A percentile compares a stretch with the other conserved stretches of the same genome.
These are phyloP conservation scores for Cyprinodon brontotheroides DNA, from an alignment of 2,113 vertebrate species.

Conservation along the genomic window DNA sequence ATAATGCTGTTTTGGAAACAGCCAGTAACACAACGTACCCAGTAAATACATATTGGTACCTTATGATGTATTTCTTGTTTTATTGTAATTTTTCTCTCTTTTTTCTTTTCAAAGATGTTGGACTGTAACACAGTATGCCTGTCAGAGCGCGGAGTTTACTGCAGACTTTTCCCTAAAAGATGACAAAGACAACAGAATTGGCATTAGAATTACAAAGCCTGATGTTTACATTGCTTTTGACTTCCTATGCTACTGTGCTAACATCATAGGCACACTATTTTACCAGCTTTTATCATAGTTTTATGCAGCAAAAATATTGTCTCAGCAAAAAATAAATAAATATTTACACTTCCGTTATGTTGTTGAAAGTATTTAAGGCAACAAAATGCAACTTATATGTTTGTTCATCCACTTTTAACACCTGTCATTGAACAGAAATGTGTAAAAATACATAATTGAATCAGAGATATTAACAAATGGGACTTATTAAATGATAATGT, in stretches of 20 bases:
- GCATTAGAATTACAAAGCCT: conserved; percentile 79
- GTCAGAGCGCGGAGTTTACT: conserved; percentile 88
- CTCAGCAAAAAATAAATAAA: too few relatives aligned
- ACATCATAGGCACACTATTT: neutral
- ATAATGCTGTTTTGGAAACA: too few relatives aligned
- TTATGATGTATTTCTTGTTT: neutral
- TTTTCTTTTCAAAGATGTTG: conserved; percentile 78
- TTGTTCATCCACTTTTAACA: neutral
- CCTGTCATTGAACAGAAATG: conserved; percentile 36
- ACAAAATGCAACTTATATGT: conserved; percentile 13
- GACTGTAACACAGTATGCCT: conserved; percentile 84
- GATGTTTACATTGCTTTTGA: neutral
- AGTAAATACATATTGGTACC: too few relatives aligned
- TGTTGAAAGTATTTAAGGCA: neutral
- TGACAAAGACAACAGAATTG: conserved; percentile 82
- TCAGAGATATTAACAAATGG: conserved; percentile 24
- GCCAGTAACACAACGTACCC: too few relatives aligned
- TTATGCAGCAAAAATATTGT: neutral
- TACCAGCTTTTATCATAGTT: neutral
- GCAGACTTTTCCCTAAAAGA: conserved; percentile 86
- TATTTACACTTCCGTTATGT: neutral
- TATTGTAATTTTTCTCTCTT: conserved; percentile 10
- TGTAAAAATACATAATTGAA: conserved; percentile 26
- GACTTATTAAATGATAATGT: conserved; percentile 17
- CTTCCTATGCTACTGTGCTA: neutral